Percentiles rank a stretch among this genome's conserved stretches.
These are phyloP conservation scores for Chydorus sphaericus DNA, from an alignment of 2,888 invertebrate species.

Conservation along the genomic window DNA sequence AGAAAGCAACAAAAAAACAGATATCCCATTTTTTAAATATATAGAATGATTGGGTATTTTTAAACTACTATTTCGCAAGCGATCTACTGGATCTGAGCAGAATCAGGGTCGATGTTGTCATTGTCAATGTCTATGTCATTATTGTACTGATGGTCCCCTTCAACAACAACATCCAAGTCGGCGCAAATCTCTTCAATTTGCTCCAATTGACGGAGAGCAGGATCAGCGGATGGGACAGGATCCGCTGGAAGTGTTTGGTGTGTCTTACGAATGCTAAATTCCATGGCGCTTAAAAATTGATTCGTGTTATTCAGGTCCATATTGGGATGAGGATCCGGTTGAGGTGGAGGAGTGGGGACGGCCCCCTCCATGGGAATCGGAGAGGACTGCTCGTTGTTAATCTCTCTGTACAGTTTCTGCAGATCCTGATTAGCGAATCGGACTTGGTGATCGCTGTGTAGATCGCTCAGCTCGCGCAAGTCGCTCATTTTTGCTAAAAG, in stretches of 20 bases:
- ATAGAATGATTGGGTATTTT: too few species aligned
- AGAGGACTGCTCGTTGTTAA: conserved; percentile 20
- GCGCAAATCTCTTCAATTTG: not conserved
- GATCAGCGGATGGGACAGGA: not conserved
- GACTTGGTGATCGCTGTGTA: conserved; percentile 25
- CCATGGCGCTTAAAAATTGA: not conserved
- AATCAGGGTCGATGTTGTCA: too few species aligned
- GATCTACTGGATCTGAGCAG: too few species aligned
- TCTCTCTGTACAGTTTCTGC: conserved; percentile 23
- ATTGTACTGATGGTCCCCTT: too few species aligned
- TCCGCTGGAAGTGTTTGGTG: not conserved
- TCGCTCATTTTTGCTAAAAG: conserved; percentile 31
- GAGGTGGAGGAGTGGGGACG: too few species aligned
- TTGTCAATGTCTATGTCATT: too few species aligned
- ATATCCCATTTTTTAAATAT: too few species aligned
- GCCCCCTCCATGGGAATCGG: too few species aligned
- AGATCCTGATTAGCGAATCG: conserved; percentile 22
- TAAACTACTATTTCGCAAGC: too few species aligned
- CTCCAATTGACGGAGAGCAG: not conserved
- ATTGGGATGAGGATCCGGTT: not conserved
- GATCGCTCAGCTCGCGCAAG: conserved; percentile 28
- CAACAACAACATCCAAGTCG: not conserved
- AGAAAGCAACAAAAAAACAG: too few species aligned
- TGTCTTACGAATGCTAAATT: not conserved
- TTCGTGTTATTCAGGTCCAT: not conserved